Percentiles rank a stretch among this genome's conserved stretches.
phyloP scores from a whole-genome alignment of 2,888 invertebrate species.

The Ennomos quercinarius region DNA sequence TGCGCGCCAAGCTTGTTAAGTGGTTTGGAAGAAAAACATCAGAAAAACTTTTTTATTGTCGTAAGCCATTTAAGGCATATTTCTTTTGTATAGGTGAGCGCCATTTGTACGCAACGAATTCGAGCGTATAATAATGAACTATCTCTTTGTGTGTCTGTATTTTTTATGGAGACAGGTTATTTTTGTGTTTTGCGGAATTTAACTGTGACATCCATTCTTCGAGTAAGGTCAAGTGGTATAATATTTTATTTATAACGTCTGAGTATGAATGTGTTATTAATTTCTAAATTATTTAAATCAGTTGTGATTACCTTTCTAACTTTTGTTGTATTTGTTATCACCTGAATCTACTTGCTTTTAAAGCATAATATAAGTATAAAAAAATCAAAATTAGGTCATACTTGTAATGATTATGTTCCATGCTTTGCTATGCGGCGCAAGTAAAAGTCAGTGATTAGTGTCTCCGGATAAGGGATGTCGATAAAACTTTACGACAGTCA shows the following conservation, averaged over 20 bases:
- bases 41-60: slow-evolving; percentile 83
- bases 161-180: slow-evolving; percentile 35
- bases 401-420: neutral
- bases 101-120: slow-evolving; percentile 48
- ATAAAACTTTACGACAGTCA: slow-evolving; percentile 62
- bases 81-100: slow-evolving; percentile 61
- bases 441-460: slow-evolving; percentile 25
- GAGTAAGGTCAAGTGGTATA: too few species aligned
- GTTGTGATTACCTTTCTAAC: too few species aligned
- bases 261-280: too few species aligned
- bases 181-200: slow-evolving; percentile 26
- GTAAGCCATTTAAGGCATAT: slow-evolving; percentile 78
- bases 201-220: too few species aligned
- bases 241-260: too few species aligned
- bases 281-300: too few species aligned
- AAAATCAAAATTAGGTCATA: too few species aligned
- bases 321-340: too few species aligned
- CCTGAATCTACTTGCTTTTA: too few species aligned
- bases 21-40: slow-evolving; percentile 86
- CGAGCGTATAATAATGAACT: slow-evolving; percentile 50
- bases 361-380: too few species aligned
- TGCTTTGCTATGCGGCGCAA: slow-evolving; percentile 1
- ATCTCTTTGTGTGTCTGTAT: slow-evolving; percentile 47
- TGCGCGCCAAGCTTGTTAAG: slow-evolving; percentile 85
- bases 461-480: slow-evolving; percentile 48